Percentiles rank a stretch among this genome's conserved stretches.
These are phyloP conservation scores for Dysmachus trigonus DNA, from an alignment of 2,888 invertebrate genomes.

Conservation along the genomic window DNA sequence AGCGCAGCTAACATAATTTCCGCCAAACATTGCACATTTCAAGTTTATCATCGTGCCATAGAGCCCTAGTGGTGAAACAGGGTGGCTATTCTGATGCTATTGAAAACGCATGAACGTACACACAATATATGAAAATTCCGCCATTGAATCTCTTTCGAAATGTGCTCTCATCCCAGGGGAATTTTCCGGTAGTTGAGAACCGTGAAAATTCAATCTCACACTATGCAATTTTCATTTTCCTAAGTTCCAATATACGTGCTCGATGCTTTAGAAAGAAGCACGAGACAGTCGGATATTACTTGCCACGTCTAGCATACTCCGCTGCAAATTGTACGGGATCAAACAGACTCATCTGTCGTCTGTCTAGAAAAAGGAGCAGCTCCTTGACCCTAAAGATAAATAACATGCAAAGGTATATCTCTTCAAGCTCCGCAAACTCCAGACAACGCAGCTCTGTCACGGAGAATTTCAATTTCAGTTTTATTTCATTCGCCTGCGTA, in stretches of 20 bases:
- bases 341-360: not conserved
- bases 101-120: not conserved
- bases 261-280: not conserved
- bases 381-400: not conserved
- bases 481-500: not conserved
- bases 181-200: not conserved
- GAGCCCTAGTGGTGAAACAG: not conserved
- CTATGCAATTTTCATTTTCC: not conserved
- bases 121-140: not conserved
- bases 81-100: not conserved
- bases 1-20: not conserved
- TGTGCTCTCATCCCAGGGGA: not conserved
- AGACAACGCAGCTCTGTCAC: not conserved
- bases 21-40: not conserved
- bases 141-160: not conserved
- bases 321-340: not conserved
- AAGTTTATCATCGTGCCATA: not conserved
- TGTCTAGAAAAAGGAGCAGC: not conserved
- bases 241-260: not conserved
- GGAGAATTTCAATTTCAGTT: slow-evolving; percentile 13
- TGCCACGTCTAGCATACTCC: not conserved
- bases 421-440: not conserved
- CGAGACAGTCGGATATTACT: not conserved
- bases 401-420: not conserved
- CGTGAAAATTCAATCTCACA: not conserved